These are phyloP conservation scores for Amphiprion clarkii DNA, from an alignment of 2,797 vertebrate genomes.

Conservation along the genomic window DNA sequence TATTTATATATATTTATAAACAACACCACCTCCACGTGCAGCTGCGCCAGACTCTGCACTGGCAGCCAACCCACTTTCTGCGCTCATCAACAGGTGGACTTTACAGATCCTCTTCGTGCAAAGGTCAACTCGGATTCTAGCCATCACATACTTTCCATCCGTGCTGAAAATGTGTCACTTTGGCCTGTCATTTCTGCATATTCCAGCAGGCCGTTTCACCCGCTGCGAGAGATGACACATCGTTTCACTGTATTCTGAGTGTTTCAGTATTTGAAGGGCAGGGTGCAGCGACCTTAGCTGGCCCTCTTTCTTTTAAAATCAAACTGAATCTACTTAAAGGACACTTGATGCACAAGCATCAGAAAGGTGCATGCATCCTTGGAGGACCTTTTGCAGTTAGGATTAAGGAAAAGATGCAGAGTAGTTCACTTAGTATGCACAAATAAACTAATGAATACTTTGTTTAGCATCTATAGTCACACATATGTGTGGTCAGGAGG, in stretches of 20 bases:
- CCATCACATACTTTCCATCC: slow-evolving; percentile 44
- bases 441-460: neutral
- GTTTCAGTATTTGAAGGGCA: slow-evolving; percentile 5
- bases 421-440: neutral
- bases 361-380: neutral
- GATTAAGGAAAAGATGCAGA: neutral
- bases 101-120: slow-evolving; percentile 26
- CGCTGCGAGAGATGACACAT: slow-evolving; percentile 4
- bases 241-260: neutral
- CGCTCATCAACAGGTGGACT: slow-evolving; percentile 69
- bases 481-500: too few species aligned
- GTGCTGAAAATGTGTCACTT: slow-evolving; percentile 26
- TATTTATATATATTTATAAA: neutral
- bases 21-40: slow-evolving; percentile 20
- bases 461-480: too few species aligned
- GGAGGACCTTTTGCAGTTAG: neutral
- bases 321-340: slow-evolving; percentile 9
- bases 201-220: slow-evolving; percentile 13
- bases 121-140: slow-evolving; percentile 61
- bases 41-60: slow-evolving; percentile 17
- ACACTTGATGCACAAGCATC: neutral
- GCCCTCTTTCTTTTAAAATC: neutral
- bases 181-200: slow-evolving; percentile 16
- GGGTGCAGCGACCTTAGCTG: slow-evolving; percentile 17
- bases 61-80: slow-evolving; percentile 33